phyloP scores from a whole-genome alignment of 2,113 vertebrate species.

The Cololabis saira region DNA sequence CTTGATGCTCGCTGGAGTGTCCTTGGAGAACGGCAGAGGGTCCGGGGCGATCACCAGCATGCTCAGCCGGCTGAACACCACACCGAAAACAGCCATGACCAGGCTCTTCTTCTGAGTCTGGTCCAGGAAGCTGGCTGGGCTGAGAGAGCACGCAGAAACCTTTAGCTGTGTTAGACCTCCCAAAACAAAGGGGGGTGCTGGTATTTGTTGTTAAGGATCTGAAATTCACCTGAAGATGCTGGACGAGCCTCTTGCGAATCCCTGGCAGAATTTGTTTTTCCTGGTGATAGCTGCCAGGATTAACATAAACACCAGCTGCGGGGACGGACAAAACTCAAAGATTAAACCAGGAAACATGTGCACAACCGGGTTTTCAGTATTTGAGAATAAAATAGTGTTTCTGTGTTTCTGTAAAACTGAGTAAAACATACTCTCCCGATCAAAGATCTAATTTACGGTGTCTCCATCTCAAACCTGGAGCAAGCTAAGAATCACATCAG shows the following conservation, averaged over 20 bases:
- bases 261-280: slow-evolving; percentile 71
- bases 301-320: slow-evolving; percentile 77
- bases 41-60: slow-evolving; percentile 78
- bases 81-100: slow-evolving; percentile 80
- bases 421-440: too few relatives aligned
- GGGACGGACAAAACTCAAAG: not conserved
- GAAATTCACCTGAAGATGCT: slow-evolving; percentile 85
- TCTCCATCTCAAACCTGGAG: too few relatives aligned
- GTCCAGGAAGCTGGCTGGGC: slow-evolving; percentile 86
- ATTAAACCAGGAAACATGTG: too few relatives aligned
- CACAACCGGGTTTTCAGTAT: too few relatives aligned
- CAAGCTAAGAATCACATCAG: too few relatives aligned
- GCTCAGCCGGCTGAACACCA: slow-evolving; percentile 87
- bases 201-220: not conserved
- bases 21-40: slow-evolving; percentile 82
- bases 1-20: slow-evolving; percentile 59
- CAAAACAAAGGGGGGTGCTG: too few relatives aligned
- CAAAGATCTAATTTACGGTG: too few relatives aligned
- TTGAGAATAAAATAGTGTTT: too few relatives aligned
- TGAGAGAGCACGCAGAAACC: slow-evolving; percentile 42
- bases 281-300: slow-evolving; percentile 81
- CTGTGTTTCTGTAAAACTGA: too few relatives aligned
- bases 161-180: not conserved
- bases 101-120: slow-evolving; percentile 76
- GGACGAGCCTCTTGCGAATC: slow-evolving; percentile 74